These are phyloP conservation scores for Drosophila azteca DNA, from an alignment of 1,140 invertebrate species.

Conservation along the genomic window DNA sequence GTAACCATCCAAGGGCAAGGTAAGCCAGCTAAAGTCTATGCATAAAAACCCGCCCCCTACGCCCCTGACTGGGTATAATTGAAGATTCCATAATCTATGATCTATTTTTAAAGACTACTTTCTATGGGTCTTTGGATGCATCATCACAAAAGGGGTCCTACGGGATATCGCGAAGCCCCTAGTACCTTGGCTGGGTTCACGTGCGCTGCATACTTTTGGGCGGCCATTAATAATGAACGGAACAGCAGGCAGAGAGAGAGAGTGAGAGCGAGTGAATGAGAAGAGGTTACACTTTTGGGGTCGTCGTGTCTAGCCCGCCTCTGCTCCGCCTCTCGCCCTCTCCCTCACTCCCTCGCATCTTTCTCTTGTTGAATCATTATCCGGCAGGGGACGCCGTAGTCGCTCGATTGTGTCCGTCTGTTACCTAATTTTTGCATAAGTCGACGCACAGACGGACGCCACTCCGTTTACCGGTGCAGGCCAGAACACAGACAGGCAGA, in stretches of 20 bases:
- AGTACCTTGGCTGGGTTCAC: no score
- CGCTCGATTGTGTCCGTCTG: conserved; percentile 11
- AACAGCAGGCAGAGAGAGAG: no score
- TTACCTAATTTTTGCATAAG: conserved; percentile 59
- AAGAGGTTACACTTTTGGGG: conserved; percentile 15
- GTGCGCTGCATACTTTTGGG: conserved; percentile 63
- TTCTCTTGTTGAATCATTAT: conserved; percentile 37
- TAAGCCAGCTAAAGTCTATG: conserved; percentile 49
- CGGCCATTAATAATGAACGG: conserved; percentile 24
- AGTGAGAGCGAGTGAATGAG: no score
- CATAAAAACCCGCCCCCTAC: no score
- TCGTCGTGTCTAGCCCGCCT: background rate
- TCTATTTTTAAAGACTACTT: no score
- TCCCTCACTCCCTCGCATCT: background rate
- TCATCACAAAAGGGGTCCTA: no score
- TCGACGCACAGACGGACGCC: conserved; percentile 12
- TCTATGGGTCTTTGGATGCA: no score
- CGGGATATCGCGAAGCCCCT: no score
- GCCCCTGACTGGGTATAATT: no score
- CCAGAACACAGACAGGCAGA: background rate
- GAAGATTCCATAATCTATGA: no score
- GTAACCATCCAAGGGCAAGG: conserved; percentile 46
- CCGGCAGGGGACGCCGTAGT: background rate
- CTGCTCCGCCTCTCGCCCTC: conserved; percentile 14
- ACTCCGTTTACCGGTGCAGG: conserved; percentile 32